These are phyloP conservation scores for Argentina silus DNA, from an alignment of 2,797 vertebrate genomes.

Conservation along the genomic window DNA sequence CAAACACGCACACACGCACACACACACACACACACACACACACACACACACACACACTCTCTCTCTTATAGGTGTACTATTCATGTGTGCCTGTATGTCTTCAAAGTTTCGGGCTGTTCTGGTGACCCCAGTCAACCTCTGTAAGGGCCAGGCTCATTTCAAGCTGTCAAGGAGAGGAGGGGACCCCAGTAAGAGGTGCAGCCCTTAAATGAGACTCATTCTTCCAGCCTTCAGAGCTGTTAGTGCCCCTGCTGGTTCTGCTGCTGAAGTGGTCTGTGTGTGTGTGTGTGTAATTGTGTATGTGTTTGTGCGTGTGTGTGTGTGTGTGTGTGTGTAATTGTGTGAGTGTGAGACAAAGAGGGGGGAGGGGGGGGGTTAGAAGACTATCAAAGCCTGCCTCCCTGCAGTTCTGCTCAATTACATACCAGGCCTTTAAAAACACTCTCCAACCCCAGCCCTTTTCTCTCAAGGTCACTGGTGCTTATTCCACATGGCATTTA, in stretches of 20 bases:
- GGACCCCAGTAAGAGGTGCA: background rate
- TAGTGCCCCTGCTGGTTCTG: slow-evolving; percentile 9
- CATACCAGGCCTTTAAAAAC: slow-evolving; percentile 60
- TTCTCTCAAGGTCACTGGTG: slow-evolving; percentile 65
- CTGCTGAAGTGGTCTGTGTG: slow-evolving; percentile 11
- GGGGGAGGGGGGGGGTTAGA: slow-evolving; percentile 31
- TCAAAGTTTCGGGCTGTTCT: background rate
- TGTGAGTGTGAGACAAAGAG: slow-evolving; percentile 15
- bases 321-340: slow-evolving; percentile 9
- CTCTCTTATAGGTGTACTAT: background rate
- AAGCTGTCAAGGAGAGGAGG: background rate
- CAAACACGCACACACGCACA: background rate
- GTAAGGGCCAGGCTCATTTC: background rate
- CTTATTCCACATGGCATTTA: slow-evolving; percentile 65
- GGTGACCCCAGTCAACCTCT: background rate
- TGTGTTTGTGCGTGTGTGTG: background rate
- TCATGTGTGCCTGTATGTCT: background rate
- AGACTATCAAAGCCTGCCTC: slow-evolving; percentile 65
- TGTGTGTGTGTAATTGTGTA: slow-evolving; percentile 3
- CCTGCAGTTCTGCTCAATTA: slow-evolving; percentile 68
- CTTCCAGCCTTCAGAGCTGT: slow-evolving; percentile 10
- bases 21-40: slow-evolving; percentile 18
- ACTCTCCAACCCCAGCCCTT: slow-evolving; percentile 52
- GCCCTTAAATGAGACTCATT: background rate
- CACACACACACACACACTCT: slow-evolving; percentile 13